Conservation (phyloP, 2,113 vertebrate genomes). For the Semicossyphus pulcher region DNA sequence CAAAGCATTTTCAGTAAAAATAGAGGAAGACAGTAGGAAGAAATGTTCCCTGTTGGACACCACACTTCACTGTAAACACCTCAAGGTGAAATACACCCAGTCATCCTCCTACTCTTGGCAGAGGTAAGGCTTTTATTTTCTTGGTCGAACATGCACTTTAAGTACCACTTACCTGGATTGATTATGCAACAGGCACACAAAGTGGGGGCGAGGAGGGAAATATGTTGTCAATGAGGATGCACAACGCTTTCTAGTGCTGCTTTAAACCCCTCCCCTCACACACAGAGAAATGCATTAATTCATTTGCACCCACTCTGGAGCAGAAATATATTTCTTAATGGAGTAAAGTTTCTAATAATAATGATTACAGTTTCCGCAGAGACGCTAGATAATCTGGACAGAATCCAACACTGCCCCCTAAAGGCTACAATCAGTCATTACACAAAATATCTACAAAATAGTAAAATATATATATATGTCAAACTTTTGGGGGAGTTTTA, state of each 20-base stretch:
- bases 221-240: not conserved
- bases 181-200: conserved; percentile 23
- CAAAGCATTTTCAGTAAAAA: conserved; percentile 10
- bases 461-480: not conserved
- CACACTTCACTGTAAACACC: conserved; percentile 33
- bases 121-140: conserved; percentile 28
- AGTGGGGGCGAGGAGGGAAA: not conserved
- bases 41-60: conserved; percentile 25
- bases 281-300: not conserved
- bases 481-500: not conserved
- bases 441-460: not conserved
- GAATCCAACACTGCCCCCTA: conserved; percentile 70
- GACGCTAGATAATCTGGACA: not conserved
- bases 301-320: not conserved
- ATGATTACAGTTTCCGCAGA: not conserved
- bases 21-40: conserved; percentile 11
- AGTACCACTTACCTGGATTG: conserved; percentile 46
- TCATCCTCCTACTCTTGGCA: conserved; percentile 44
- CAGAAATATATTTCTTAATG: not conserved
- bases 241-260: not conserved
- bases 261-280: not conserved
- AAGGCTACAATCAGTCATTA: conserved; percentile 35
- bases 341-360: not conserved
- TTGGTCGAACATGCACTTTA: conserved; percentile 28
- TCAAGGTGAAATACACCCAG: conserved; percentile 42